Evolutionary conservation across 1,140 invertebrate genomes (phyloP), one percentile per base, ranked within the genome.

Genomic region (Drosophila kurseongensis): DNA sequence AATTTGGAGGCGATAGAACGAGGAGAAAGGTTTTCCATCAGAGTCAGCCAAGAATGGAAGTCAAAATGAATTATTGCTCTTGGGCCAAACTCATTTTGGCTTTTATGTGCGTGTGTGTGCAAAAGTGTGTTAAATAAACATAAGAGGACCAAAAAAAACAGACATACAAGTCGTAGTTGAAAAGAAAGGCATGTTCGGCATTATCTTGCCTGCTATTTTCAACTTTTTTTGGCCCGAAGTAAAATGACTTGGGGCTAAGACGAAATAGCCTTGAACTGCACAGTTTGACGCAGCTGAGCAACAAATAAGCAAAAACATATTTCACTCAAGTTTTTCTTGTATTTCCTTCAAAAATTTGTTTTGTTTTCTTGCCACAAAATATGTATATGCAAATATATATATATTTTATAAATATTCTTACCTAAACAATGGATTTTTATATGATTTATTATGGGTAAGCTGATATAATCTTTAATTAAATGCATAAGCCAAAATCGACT

Each of bases 31-130:
- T 78, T 81, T 86, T 88, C 75, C 82, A 79, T 83, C 75, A 72
- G 63, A 66, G 75, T 66, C 72, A 72, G 1, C 6, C 55, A 7
- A 75, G 51, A 50, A 54, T 58, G 48, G 63, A 62, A 51, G 75
- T 75, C 57, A 58, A 86, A 88, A 86, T 86, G 79, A 86, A 79
- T 86, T 86, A 86, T 86, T 82, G 83, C 79, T 78, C 40, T 76
- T 76, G 72, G 61, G 56, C 77, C 60, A 52, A 69, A 69, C 65
- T 71, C 65, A 71, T 71, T 71, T 71, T 71, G 65, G 50, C 57
- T 47, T 61, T 61, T 48, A 54, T 36, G 7, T 8, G 29, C 5
- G 29, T 9, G 32, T 52, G 27, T 47, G 41, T 60, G 1, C 47
- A 38, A 35, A 40, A 44, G 44, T 54, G 68, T 73, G 68, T 75